A percentile compares a stretch with the other conserved stretches of the same genome.
phyloP scores from a whole-genome alignment of 2,888 invertebrate genomes.

The Lithophane semibrunnea region DNA sequence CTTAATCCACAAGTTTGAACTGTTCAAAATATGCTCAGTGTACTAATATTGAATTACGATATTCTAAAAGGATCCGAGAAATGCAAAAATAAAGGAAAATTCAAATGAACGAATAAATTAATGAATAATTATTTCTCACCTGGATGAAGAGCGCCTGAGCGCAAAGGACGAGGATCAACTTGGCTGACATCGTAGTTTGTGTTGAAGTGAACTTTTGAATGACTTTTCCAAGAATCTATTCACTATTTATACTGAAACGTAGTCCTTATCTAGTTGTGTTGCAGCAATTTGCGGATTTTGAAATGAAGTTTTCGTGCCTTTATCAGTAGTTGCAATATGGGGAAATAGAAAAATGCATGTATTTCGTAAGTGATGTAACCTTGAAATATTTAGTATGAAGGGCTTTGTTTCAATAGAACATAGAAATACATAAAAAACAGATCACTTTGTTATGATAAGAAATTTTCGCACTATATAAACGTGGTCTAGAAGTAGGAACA shows the following conservation, averaged over 20 bases:
- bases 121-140: not conserved
- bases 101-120: too few relatives aligned
- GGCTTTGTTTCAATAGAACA: not conserved
- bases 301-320: not conserved
- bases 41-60: too few relatives aligned
- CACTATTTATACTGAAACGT: not conserved
- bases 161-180: conserved; percentile 31
- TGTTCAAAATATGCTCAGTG: too few relatives aligned
- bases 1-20: not conserved
- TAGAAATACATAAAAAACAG: too few relatives aligned
- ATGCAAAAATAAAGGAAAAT: too few relatives aligned
- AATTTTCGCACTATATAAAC: too few relatives aligned
- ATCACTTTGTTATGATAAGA: too few relatives aligned
- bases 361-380: not conserved
- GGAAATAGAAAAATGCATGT: conserved; percentile 3
- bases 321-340: conserved; percentile 13
- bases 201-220: not conserved
- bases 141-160: conserved; percentile 34
- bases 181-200: not conserved
- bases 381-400: not conserved
- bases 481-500: too few relatives aligned
- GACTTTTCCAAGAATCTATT: not conserved
- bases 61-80: too few relatives aligned
- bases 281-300: conserved; percentile 5
- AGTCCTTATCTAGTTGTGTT: conserved; percentile 4